These are phyloP conservation scores for Petrocephalus schoutedeni DNA, from an alignment of 2,797 vertebrate genomes.

Conservation along the genomic window DNA sequence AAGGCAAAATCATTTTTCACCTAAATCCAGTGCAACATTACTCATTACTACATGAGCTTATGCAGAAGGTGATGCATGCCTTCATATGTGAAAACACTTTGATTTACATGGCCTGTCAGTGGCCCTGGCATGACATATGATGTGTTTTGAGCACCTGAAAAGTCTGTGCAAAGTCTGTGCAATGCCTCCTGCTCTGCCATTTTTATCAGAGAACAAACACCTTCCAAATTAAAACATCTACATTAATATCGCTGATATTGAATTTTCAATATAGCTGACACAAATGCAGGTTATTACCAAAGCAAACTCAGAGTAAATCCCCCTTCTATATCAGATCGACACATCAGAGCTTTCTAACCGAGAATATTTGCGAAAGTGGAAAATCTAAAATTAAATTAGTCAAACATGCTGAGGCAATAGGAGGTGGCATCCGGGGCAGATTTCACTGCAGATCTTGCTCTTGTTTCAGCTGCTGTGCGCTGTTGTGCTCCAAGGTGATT, in stretches of 20 bases:
- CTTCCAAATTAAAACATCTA: not conserved
- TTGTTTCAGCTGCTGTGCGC: not conserved
- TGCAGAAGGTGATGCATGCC: not conserved
- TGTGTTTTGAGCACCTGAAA: not conserved
- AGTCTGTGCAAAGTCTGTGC: not conserved
- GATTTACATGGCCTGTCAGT: not conserved
- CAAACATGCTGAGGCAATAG: not conserved
- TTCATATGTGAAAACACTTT: not conserved
- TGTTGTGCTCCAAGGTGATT: not conserved
- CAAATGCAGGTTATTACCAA: slow-evolving; percentile 49
- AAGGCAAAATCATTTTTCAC: not conserved
- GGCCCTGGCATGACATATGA: not conserved
- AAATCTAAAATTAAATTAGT: slow-evolving; percentile 18
- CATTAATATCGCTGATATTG: slow-evolving; percentile 5
- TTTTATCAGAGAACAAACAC: not conserved
- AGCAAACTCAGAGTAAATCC: slow-evolving; percentile 36
- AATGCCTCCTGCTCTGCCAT: not conserved
- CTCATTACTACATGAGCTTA: not conserved
- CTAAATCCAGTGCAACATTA: not conserved
- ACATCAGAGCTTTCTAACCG: slow-evolving; percentile 42
- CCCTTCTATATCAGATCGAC: slow-evolving; percentile 33
- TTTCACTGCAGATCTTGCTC: not conserved
- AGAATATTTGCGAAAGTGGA: not conserved
- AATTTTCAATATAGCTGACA: slow-evolving; percentile 16
- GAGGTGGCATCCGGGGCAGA: not conserved